phyloP scores from a whole-genome alignment of 2,113 vertebrate species.

The Tachycineta bicolor region DNA sequence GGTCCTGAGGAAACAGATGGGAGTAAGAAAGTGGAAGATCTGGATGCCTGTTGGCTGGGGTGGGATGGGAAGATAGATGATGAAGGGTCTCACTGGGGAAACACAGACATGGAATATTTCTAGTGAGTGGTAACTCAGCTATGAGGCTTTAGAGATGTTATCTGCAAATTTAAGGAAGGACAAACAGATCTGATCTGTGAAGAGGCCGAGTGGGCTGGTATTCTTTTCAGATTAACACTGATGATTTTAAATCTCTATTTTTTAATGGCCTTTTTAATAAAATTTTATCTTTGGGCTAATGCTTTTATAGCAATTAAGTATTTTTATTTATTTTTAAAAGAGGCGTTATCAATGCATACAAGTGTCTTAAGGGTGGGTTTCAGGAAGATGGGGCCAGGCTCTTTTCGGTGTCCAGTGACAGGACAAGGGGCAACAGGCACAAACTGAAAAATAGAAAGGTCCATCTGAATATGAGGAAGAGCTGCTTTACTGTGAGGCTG shows the following conservation, averaged over 20 bases:
- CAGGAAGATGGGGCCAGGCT: background rate
- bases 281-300: background rate
- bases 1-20: background rate
- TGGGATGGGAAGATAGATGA: background rate
- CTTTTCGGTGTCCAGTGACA: fast-evolving
- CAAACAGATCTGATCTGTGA: background rate
- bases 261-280: background rate
- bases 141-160: background rate
- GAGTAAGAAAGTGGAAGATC: background rate
- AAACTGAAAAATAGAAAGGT: background rate
- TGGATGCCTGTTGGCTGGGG: background rate
- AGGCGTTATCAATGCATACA: background rate
- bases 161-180: background rate
- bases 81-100: background rate
- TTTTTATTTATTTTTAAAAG: background rate
- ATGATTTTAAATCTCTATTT: background rate
- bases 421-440: background rate
- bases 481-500: background rate
- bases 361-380: background rate
- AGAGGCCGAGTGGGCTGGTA: background rate
- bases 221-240: background rate
- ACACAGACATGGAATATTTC: background rate
- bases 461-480: background rate
- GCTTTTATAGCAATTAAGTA: background rate
- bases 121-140: background rate